phyloP scores from a whole-genome alignment of 2,888 invertebrate species.

The Heliconius ethilla region DNA sequence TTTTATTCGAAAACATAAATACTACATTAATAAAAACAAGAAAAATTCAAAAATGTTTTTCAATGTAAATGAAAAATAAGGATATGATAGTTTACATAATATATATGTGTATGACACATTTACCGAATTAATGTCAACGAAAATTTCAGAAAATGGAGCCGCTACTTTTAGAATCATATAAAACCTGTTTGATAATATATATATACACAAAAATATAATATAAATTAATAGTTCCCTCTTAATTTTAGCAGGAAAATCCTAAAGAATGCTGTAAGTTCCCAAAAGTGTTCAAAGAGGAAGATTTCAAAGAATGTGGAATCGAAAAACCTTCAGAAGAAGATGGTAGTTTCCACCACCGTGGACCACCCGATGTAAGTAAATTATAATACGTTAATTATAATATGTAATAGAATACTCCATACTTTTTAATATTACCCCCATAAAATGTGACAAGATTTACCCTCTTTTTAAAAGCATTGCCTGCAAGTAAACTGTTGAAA shows the following conservation, averaged over 20 bases:
- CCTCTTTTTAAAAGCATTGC: too few species aligned
- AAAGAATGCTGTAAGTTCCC: slow-evolving; percentile 63
- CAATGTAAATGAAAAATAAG: background rate
- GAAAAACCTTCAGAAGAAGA: slow-evolving; percentile 46
- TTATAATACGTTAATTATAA: background rate
- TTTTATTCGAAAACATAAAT: background rate
- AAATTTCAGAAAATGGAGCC: too few species aligned
- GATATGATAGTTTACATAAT: background rate
- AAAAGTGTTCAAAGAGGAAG: slow-evolving; percentile 56
- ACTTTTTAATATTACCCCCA: background rate
- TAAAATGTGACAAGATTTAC: too few species aligned
- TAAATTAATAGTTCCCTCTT: background rate
- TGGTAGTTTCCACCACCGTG: slow-evolving; percentile 20
- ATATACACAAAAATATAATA: background rate
- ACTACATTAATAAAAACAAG: background rate
- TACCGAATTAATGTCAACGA: background rate
- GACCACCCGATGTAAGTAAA: slow-evolving; percentile 59
- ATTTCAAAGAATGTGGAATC: slow-evolving; percentile 60
- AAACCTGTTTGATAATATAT: background rate
- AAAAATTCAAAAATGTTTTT: background rate
- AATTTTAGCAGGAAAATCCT: slow-evolving; percentile 56
- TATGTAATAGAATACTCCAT: background rate
- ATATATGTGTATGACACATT: background rate
- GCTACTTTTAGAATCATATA: too few species aligned
- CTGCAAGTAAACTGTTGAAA: too few species aligned